Evolutionary conservation across 2,113 vertebrate genomes (phyloP).

Genomic region (Mixornis gularis): DNA sequence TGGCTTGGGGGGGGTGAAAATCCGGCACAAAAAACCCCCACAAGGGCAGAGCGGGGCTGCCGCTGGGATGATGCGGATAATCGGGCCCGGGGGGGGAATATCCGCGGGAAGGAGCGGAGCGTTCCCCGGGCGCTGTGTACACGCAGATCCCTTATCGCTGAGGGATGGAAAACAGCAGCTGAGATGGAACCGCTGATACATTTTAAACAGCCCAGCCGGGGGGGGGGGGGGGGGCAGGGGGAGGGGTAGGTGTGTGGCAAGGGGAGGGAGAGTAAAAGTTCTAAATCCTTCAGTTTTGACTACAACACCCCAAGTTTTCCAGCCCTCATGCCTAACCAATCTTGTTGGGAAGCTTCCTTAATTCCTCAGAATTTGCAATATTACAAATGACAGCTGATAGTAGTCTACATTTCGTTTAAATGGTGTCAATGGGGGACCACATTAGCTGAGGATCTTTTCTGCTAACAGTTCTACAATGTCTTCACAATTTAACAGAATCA

Average conservation of each 20-base stretch:
- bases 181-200: constrained; percentile 41
- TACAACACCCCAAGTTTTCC: rapidly evolving
- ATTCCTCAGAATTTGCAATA: neutral
- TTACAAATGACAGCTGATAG: neutral
- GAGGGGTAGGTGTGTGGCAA: neutral
- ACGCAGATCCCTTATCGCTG: constrained; percentile 70
- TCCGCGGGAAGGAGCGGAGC: neutral
- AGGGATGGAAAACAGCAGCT: constrained; percentile 68
- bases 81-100: constrained; percentile 21
- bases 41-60: constrained; percentile 52
- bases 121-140: neutral
- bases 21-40: constrained; percentile 44
- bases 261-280: neutral
- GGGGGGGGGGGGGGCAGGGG: rapidly evolving
- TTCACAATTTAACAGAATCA: neutral
- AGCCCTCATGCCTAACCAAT: neutral
- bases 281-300: neutral
- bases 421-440: neutral
- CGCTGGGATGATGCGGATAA: constrained; percentile 58
- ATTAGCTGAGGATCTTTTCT: neutral
- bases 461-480: neutral
- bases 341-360: neutral
- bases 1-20: neutral
- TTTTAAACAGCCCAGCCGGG: neutral
- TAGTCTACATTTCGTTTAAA: neutral